Percentiles rank a stretch among this genome's conserved stretches.
Conservation (phyloP, 2,113 vertebrate genomes). For the Mormyrus lacerda region DNA sequence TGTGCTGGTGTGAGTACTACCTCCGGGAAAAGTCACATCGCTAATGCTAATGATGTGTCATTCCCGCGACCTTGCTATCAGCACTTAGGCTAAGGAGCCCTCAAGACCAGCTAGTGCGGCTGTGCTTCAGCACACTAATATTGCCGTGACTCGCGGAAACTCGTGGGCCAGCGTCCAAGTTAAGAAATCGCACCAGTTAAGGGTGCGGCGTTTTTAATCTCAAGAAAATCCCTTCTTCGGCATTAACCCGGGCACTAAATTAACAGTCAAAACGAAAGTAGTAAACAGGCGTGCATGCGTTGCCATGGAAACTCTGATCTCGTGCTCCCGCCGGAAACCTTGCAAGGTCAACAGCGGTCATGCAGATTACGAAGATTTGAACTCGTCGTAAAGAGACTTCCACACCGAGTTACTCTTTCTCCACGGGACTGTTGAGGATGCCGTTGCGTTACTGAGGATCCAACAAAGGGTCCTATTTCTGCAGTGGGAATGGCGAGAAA, state of each 20-base stretch:
- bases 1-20: constrained; percentile 6
- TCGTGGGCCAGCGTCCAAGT: neutral
- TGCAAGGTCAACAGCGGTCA: neutral
- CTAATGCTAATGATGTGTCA: constrained; percentile 11
- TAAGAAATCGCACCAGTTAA: neutral
- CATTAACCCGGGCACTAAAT: neutral
- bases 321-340: neutral
- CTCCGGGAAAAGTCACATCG: constrained; percentile 4
- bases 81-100: neutral
- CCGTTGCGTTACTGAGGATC: neutral
- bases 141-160: neutral
- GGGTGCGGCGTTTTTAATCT: neutral
- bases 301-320: neutral
- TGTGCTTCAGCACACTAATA: neutral
- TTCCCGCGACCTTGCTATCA: neutral
- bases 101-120: neutral
- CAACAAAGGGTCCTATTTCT: neutral
- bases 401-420: neutral
- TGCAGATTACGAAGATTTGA: neutral
- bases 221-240: neutral
- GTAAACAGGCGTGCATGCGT: neutral
- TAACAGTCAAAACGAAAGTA: neutral
- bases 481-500: neutral
- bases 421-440: neutral
- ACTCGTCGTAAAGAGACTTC: neutral